phyloP scores from a whole-genome alignment of 2,113 vertebrate genomes.

The Chloropsis hardwickii region DNA sequence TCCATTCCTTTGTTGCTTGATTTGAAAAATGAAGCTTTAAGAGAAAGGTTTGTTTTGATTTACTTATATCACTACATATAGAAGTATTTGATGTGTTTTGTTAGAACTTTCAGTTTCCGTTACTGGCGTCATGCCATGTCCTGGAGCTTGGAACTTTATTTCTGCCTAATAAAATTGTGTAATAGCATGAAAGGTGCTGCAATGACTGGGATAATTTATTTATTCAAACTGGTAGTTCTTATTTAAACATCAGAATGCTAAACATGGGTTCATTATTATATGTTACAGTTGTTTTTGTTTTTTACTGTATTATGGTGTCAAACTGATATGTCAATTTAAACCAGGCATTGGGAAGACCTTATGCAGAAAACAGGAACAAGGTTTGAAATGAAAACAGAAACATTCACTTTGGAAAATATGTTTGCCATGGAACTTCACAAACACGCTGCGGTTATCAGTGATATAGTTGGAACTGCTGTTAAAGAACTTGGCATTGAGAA shows the following conservation, averaged over 20 bases:
- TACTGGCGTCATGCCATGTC: neutral
- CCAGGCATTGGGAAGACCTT: conserved; percentile 92
- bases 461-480: conserved; percentile 86
- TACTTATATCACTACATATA: neutral
- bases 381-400: conserved; percentile 88
- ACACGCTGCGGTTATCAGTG: conserved; percentile 78
- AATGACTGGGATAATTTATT: neutral
- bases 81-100: neutral
- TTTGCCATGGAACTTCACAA: conserved; percentile 94
- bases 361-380: conserved; percentile 84
- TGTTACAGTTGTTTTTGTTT: neutral
- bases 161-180: neutral
- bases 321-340: neutral
- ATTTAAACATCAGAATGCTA: neutral
- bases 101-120: neutral
- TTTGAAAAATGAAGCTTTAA: conserved; percentile 91
- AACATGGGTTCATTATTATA: neutral
- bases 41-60: conserved; percentile 82
- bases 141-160: neutral
- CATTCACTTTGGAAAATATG: conserved; percentile 94
- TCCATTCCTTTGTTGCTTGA: conserved; percentile 91
- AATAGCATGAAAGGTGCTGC: neutral
- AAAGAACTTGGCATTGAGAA: conserved; percentile 95
- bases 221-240: neutral
- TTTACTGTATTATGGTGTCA: neutral